Percentiles rank a stretch among this genome's conserved stretches.
Evolutionary conservation across 2,113 vertebrate species (phyloP).

Genomic region (Takifugu bimaculatus): DNA sequence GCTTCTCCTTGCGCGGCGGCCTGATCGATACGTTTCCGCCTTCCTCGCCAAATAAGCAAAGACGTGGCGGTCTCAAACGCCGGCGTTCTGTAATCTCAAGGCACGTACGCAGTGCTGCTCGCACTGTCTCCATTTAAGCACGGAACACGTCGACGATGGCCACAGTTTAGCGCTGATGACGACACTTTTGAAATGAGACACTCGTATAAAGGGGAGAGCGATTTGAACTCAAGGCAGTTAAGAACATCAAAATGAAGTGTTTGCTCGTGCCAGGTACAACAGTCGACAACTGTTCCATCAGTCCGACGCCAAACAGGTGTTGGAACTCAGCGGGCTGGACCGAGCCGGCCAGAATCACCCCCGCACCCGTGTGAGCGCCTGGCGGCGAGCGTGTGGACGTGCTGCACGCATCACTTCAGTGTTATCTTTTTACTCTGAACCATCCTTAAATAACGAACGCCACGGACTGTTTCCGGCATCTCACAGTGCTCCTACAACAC

Average conservation of each 20-base stretch:
- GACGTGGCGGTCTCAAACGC: constrained; percentile 45
- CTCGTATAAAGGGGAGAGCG: constrained; percentile 66
- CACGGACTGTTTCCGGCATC: constrained; percentile 60
- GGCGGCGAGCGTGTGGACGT: constrained; percentile 63
- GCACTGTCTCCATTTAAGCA: constrained; percentile 70
- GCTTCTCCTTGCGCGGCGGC: constrained; percentile 29
- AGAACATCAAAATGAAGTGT: constrained; percentile 40
- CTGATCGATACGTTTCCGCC: constrained; percentile 36
- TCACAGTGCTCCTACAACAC: constrained; percentile 77
- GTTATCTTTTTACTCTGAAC: constrained; percentile 25
- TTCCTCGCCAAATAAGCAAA: constrained; percentile 19
- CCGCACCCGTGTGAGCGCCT: constrained; percentile 75
- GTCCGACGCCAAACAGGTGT: constrained; percentile 35
- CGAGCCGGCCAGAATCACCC: constrained; percentile 55
- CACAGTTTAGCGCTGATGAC: constrained; percentile 50
- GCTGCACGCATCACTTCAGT: constrained; percentile 49
- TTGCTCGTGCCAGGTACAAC: constrained; percentile 53
- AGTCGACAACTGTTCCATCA: constrained; percentile 38
- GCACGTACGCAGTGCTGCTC: constrained; percentile 76
- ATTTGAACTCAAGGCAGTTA: constrained; percentile 64
- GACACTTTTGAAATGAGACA: constrained; percentile 57
- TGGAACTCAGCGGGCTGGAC: constrained; percentile 25
- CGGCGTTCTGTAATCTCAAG: constrained; percentile 71
- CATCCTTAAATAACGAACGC: no score
- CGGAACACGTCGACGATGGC: constrained; percentile 54